These are phyloP conservation scores for Acleris laterana DNA, from an alignment of 2,888 invertebrate genomes.

Conservation along the genomic window DNA sequence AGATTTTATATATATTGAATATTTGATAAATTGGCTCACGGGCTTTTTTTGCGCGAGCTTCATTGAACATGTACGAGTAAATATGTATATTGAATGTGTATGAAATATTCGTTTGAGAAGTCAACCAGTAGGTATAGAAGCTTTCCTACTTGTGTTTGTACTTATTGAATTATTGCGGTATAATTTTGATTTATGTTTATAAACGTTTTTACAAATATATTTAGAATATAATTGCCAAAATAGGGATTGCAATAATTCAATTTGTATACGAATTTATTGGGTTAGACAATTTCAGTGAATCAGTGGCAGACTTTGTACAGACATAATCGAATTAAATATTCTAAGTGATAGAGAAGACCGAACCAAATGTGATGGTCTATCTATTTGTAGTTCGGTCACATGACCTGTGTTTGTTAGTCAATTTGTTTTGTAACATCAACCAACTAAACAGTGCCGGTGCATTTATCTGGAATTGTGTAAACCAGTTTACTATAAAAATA, in stretches of 20 bases:
- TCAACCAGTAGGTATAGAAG: slow-evolving; percentile 58
- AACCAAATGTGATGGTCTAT: too few relatives aligned
- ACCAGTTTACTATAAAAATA: too few relatives aligned
- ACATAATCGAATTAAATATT: too few relatives aligned
- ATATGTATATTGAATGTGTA: neutral
- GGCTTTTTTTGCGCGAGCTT: too few relatives aligned
- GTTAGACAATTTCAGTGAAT: slow-evolving; percentile 7
- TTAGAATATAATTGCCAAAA: neutral
- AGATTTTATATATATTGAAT: neutral
- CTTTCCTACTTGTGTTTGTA: slow-evolving; percentile 45
- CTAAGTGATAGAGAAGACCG: too few relatives aligned
- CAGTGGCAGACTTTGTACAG: neutral
- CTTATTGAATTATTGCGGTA: slow-evolving; percentile 43
- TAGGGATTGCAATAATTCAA: slow-evolving; percentile 13
- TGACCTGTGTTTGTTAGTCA: neutral
- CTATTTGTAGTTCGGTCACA: neutral
- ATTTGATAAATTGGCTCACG: neutral
- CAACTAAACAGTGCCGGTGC: neutral
- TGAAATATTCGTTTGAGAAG: neutral
- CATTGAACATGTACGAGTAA: too few relatives aligned
- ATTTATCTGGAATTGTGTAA: neutral
- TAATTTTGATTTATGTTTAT: slow-evolving; percentile 15
- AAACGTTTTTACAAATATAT: neutral
- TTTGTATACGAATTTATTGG: neutral
- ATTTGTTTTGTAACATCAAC: neutral